Base-by-base conservation (phyloP, 2,888 invertebrate genomes). In the Hydrotaea cyrtoneurina region DNA sequence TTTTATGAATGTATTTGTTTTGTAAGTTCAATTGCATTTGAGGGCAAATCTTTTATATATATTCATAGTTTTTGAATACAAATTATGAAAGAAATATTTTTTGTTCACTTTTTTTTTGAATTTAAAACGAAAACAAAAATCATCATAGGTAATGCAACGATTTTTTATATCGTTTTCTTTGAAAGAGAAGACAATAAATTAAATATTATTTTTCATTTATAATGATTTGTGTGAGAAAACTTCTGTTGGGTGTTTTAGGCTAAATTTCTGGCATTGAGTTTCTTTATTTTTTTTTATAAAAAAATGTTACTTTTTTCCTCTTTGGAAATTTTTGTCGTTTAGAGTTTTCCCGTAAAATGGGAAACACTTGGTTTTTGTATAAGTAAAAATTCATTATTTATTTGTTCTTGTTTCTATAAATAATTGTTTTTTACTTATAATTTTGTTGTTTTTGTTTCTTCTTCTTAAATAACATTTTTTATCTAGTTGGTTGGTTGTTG, bases 401-500 rank as follows among this genome's bases (percentile, higher is more conserved):
- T 75, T 78, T 53, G 43, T 26, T 26, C 43, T 82, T 77, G 43
- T 26, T 26, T 26, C 77, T 77, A 72, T 57, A 76, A 76, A 64
- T 79, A 23, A 26, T 62, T 78, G 8, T 19, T 57, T 71, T 39
- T 78, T 82, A 71, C 74, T 78, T 82, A 17, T 50, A 36, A 39
- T 19, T n/a, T 57, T 72, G 64, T 73, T 75, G 53, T 21, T 21
- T 26, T 62, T 36, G 46, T 66, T 55, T 50, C 36, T 15, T 46
- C 53, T 62, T 71, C 64, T 78, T 75, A 78, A 74, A 78, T 83
- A 83, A 75, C 82, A 82, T 82, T 82, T 82, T n/a, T 76, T 79
- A 75, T 74, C 71, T 80, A 80, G 80, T 83, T 50, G 50, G 50
- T 59, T 59, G 26, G 2, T 59, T 59, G 59, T 59, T 59, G 2